Percentiles rank a stretch among this genome's conserved stretches.
Evolutionary conservation across 2,797 vertebrate genomes (phyloP).

Genomic region (Gymnopithys bicolor): DNA sequence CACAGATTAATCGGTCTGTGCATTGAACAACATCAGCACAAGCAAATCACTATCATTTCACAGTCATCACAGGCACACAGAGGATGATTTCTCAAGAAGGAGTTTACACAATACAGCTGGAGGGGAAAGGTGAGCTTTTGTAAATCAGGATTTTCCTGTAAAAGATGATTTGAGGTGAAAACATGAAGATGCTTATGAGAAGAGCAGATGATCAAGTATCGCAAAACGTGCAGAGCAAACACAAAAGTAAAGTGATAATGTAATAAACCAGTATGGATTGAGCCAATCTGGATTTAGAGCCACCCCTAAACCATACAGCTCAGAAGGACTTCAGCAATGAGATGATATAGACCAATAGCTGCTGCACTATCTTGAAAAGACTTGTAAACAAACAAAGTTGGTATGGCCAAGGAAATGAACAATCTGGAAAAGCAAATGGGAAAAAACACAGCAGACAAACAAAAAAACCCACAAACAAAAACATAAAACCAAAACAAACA

Average conservation of each 20-base stretch:
- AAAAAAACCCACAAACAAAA: background rate
- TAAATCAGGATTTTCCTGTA: background rate
- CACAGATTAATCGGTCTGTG: background rate
- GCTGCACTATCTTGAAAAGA: background rate
- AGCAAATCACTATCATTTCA: background rate
- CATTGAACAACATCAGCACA: background rate
- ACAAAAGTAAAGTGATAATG: background rate
- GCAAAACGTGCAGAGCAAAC: background rate
- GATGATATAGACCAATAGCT: background rate
- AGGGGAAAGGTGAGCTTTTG: background rate
- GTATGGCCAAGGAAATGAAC: background rate
- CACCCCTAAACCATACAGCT: background rate
- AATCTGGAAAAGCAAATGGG: background rate
- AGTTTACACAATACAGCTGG: background rate
- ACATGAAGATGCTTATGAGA: background rate
- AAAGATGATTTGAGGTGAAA: background rate
- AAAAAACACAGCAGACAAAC: background rate
- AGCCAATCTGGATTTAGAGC: background rate
- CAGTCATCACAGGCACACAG: background rate
- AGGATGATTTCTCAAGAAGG: background rate
- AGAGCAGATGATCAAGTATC: background rate
- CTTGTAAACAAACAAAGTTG: background rate
- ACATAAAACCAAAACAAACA: background rate
- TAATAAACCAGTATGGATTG: background rate
- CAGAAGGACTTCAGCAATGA: background rate